These are phyloP conservation scores for Synergus gifuensis DNA, from an alignment of 2,888 invertebrate genomes.

Conservation along the genomic window DNA sequence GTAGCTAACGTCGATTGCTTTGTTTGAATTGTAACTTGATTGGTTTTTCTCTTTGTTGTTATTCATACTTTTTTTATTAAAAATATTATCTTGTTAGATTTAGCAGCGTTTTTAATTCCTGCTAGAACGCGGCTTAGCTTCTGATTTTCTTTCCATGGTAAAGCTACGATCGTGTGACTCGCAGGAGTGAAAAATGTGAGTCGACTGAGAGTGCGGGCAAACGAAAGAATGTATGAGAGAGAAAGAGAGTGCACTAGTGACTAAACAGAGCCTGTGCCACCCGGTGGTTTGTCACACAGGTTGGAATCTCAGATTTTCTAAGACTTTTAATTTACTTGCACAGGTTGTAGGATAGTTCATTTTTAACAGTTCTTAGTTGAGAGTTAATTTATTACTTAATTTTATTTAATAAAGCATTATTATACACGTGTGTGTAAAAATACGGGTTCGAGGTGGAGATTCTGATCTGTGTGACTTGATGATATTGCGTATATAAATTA, in stretches of 20 bases:
- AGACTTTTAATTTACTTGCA: slow-evolving; percentile 49
- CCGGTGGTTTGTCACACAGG: slow-evolving; percentile 48
- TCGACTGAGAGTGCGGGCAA: slow-evolving; percentile 20
- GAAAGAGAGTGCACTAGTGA: slow-evolving; percentile 32
- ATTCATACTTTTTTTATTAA: slow-evolving; percentile 5
- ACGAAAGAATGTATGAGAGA: background rate
- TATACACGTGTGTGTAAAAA: slow-evolving; percentile 34
- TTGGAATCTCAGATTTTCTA: slow-evolving; percentile 52
- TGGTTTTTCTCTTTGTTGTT: slow-evolving; percentile 5
- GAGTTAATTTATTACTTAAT: slow-evolving; percentile 43
- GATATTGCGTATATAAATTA: slow-evolving; percentile 43
- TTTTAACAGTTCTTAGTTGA: slow-evolving; percentile 27
- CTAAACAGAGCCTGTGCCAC: slow-evolving; percentile 44
- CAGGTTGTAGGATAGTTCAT: slow-evolving; percentile 14
- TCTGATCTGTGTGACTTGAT: slow-evolving; percentile 45
- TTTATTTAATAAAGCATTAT: slow-evolving; percentile 47
- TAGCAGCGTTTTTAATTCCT: background rate
- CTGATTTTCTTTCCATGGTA: slow-evolving; percentile 3
- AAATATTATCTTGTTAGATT: slow-evolving; percentile 10
- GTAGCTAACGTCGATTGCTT: background rate
- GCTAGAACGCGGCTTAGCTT: background rate
- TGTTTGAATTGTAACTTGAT: background rate
- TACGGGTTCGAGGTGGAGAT: slow-evolving; percentile 47
- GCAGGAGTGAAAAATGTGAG: slow-evolving; percentile 3
- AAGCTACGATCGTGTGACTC: background rate